phyloP scores from a whole-genome alignment of 2,113 vertebrate genomes.

The Suricata suricatta region DNA sequence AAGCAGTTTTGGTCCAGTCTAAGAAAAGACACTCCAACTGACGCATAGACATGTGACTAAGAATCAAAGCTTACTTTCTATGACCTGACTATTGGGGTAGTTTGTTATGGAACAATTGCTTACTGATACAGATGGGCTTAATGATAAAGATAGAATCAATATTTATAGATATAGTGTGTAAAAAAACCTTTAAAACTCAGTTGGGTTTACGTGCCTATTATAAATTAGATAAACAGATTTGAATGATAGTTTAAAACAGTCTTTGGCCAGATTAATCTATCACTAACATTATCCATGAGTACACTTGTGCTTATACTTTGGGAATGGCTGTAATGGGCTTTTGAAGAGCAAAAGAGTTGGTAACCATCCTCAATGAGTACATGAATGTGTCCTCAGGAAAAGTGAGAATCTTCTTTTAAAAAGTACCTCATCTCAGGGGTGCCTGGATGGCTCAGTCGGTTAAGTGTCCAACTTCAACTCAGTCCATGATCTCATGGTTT shows the following conservation, averaged over 20 bases:
- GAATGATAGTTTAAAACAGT: constrained; percentile 5
- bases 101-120: background rate
- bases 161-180: background rate
- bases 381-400: constrained; percentile 12
- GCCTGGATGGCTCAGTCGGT: no score
- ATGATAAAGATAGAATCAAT: background rate
- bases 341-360: background rate
- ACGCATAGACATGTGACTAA: background rate
- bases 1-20: background rate
- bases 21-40: background rate
- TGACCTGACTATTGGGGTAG: background rate
- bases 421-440: background rate
- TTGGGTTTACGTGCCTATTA: background rate
- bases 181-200: constrained; percentile 32
- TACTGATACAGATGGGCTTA: background rate
- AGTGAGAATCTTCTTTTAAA: background rate
- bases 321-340: background rate
- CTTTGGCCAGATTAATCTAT: background rate
- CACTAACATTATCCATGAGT: background rate
- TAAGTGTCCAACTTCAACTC: no score
- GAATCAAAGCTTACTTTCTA: background rate
- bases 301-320: background rate
- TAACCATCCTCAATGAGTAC: background rate
- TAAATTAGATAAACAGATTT: background rate
- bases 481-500: no score